A percentile compares a stretch with the other conserved stretches of the same genome.
phyloP scores from a whole-genome alignment of 2,797 vertebrate species.

The Valencia hispanica region DNA sequence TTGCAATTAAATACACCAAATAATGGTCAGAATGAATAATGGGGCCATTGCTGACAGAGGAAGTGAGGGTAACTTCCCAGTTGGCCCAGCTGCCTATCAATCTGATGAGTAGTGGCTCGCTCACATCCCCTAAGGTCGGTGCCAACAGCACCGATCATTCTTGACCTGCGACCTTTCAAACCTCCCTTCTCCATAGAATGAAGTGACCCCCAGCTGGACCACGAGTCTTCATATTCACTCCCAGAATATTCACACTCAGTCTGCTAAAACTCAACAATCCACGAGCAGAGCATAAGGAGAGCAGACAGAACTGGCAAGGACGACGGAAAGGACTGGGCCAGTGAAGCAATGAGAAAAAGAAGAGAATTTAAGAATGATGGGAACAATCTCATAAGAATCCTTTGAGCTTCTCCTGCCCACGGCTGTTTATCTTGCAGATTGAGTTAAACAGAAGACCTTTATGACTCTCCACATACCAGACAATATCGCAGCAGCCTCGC shows the following conservation, averaged over 20 bases:
- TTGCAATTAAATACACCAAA: not conserved
- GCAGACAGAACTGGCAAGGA: not conserved
- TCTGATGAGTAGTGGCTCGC: slow-evolving; percentile 51
- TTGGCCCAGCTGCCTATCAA: slow-evolving; percentile 16
- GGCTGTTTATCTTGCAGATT: slow-evolving; percentile 78
- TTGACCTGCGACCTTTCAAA: slow-evolving; percentile 58
- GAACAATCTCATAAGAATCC: slow-evolving; percentile 57
- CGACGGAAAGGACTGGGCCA: slow-evolving; percentile 11
- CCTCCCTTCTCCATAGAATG: slow-evolving; percentile 55
- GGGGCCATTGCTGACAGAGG: slow-evolving; percentile 25
- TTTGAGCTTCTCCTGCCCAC: slow-evolving; percentile 53
- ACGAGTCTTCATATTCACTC: slow-evolving; percentile 43
- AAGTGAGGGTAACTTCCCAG: slow-evolving; percentile 35
- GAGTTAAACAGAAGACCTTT: slow-evolving; percentile 79
- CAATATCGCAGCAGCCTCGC: slow-evolving; percentile 77
- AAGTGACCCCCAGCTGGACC: slow-evolving; percentile 66
- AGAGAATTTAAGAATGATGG: slow-evolving; percentile 31
- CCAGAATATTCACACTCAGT: slow-evolving; percentile 47
- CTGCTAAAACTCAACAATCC: slow-evolving; percentile 39
- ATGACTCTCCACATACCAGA: slow-evolving; percentile 79
- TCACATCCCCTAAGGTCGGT: slow-evolving; percentile 63
- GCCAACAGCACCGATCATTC: slow-evolving; percentile 55
- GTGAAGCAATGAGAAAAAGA: slow-evolving; percentile 31
- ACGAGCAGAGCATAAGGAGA: slow-evolving; percentile 2
- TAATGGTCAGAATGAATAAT: slow-evolving; percentile 1